These are phyloP conservation scores for Formica selysi DNA, from an alignment of 1,140 invertebrate genomes.

Conservation along the genomic window DNA sequence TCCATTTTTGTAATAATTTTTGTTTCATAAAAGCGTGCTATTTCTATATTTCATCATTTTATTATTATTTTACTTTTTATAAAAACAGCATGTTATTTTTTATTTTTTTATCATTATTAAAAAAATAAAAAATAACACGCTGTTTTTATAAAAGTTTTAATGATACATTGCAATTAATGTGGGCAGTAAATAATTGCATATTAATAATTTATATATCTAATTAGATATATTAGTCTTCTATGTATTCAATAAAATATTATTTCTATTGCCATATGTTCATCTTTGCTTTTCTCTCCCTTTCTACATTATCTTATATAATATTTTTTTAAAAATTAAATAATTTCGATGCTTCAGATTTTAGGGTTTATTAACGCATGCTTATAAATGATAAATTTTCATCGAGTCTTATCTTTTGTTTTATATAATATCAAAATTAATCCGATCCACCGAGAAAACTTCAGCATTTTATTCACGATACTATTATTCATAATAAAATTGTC, in stretches of 20 bases:
- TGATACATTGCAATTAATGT: neutral
- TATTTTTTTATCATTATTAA: neutral
- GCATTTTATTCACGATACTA: neutral
- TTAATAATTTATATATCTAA: neutral
- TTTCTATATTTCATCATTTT: neutral
- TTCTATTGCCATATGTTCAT: neutral
- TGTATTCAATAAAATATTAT: neutral
- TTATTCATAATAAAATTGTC: neutral
- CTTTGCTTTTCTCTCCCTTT: too few relatives aligned
- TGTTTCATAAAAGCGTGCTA: too few relatives aligned
- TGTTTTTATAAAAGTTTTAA: neutral
- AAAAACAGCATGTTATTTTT: neutral
- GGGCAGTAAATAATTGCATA: neutral
- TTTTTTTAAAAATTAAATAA: neutral
- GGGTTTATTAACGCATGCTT: neutral
- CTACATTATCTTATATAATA: neutral
- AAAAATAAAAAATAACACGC: too few relatives aligned
- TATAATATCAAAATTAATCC: constrained; percentile 12
- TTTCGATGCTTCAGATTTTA: neutral
- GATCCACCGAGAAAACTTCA: neutral
- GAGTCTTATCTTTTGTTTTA: neutral
- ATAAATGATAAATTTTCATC: neutral
- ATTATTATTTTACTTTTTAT: neutral
- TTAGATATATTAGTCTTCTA: neutral
- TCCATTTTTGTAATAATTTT: neutral